phyloP scores from a whole-genome alignment of 2,888 invertebrate species.

The Sinopyrophorus schimmeli region DNA sequence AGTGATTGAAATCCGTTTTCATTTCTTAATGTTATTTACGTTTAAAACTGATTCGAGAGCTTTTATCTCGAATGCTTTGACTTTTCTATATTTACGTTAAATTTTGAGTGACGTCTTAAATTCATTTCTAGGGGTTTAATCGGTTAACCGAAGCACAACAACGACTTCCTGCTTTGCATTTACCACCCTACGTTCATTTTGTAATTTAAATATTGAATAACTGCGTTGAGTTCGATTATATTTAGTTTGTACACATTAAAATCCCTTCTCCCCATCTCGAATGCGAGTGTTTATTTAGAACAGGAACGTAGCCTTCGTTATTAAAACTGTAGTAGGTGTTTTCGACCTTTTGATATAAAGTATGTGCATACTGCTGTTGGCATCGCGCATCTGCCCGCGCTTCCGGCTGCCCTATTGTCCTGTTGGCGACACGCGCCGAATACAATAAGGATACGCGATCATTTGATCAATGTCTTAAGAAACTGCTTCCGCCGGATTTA shows the following conservation, averaged over 20 bases:
- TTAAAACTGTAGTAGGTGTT: conserved; percentile 36
- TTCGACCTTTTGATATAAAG: conserved; percentile 35
- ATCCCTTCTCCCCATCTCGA: conserved; percentile 32
- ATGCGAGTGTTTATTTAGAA: conserved; percentile 38
- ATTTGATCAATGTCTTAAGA: conserved; percentile 38
- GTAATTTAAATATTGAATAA: conserved; percentile 42
- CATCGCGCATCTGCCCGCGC: conserved; percentile 38
- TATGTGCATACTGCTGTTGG: conserved; percentile 31
- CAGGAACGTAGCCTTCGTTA: conserved; percentile 29
- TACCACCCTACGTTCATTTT: conserved; percentile 36
- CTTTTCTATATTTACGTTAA: conserved; percentile 12
- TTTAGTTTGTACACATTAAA: conserved; percentile 36
- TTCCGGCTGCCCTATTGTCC: conserved; percentile 37
- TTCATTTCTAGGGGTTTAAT: conserved; percentile 38
- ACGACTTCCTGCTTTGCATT: conserved; percentile 36
- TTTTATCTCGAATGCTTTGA: background rate
- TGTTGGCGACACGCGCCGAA: conserved; percentile 36
- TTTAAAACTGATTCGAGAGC: too few species aligned
- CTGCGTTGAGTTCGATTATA: conserved; percentile 37
- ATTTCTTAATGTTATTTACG: too few species aligned
- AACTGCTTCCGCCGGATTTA: conserved; percentile 40
- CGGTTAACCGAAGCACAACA: conserved; percentile 36
- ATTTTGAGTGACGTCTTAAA: conserved; percentile 34
- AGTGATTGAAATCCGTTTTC: too few species aligned
- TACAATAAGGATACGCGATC: conserved; percentile 41